Base-by-base conservation (phyloP, 2,888 invertebrate species). In the Ceramica pisi region DNA sequence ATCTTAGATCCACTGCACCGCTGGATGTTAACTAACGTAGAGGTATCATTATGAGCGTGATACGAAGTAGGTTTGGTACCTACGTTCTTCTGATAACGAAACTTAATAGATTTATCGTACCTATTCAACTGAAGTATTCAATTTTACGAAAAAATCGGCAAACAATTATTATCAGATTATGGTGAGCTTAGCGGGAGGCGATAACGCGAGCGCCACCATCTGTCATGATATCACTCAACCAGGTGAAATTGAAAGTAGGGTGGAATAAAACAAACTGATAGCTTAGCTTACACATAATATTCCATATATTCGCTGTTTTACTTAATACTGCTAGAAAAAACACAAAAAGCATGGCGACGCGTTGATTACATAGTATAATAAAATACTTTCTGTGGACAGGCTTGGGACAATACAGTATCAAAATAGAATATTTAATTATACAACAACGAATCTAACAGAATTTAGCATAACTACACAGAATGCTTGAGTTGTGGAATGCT, bases 201-300 rank as follows among this genome's bases (percentile, higher is more conserved):
- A 67, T 78, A 70, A 19, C 50, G 35, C 41, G 21, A 50, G n/a
- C 50, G 35, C 41, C 26, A 50, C 19, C 55, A 63, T 65, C 66
- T 67, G 56, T 53, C 57, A 64, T 46, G 35, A 51, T 61, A 48
- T 41, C 48, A 66, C 21, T 59, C 26, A 14, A 69, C 7, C 56
- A 26, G 38, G 44, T 35, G 35, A 16, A 53, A 57, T 67, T 62
- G 38, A 46, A 46, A 51, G 19, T 60, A 21, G 9, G 16, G 31
- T 8, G 31, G 38, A 56, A 23, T 79, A 78, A 85, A 84, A 81
- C 70, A 71, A 75, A 67, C 5, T 38, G 44, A 72, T 87, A 86
- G 87, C 92, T 93, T 87, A 86, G 87, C 92, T 93, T 93, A 92
- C 89, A 92, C 87, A 90, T 91, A 91, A 90, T 91, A 91, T 86